These are phyloP conservation scores for Oopsacas minuta DNA, from an alignment of 37 sponge, comb jelly and placozoan species.

Conservation along the genomic window DNA sequence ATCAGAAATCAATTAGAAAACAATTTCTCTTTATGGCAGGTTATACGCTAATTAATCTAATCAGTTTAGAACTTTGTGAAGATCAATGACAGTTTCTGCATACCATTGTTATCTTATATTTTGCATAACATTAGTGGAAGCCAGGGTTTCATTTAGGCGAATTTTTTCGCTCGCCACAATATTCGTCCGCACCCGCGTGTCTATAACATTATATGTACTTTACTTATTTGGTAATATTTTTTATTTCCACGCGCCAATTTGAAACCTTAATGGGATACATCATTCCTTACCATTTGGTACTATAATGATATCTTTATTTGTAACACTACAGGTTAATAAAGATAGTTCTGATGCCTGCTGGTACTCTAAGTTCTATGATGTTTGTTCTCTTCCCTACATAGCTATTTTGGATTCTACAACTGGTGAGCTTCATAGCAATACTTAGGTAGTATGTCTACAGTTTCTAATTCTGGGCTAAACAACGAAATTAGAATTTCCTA, in stretches of 20 bases:
- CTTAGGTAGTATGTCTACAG: background rate
- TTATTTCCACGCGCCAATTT: no score
- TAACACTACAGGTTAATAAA: background rate
- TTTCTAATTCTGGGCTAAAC: background rate
- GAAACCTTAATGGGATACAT: no score
- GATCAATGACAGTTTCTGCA: background rate
- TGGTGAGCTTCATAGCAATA: background rate
- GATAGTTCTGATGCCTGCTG: background rate
- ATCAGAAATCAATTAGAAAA: background rate
- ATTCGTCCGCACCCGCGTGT: no score
- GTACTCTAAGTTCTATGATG: background rate
- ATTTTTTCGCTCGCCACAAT: no score
- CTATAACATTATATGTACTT: no score
- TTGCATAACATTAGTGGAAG: no score
- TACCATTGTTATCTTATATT: no score
- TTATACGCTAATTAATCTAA: background rate
- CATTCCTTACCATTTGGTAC: no score
- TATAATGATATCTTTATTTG: no score
- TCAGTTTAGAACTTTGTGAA: background rate
- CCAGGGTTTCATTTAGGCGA: no score
- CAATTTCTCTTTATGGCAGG: conserved; percentile 1
- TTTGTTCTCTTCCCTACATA: background rate
- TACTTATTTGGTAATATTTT: no score
- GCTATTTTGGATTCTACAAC: background rate
- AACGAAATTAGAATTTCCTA: background rate